phyloP scores from a whole-genome alignment of 2,113 vertebrate species.

The Apteryx mantelli region DNA sequence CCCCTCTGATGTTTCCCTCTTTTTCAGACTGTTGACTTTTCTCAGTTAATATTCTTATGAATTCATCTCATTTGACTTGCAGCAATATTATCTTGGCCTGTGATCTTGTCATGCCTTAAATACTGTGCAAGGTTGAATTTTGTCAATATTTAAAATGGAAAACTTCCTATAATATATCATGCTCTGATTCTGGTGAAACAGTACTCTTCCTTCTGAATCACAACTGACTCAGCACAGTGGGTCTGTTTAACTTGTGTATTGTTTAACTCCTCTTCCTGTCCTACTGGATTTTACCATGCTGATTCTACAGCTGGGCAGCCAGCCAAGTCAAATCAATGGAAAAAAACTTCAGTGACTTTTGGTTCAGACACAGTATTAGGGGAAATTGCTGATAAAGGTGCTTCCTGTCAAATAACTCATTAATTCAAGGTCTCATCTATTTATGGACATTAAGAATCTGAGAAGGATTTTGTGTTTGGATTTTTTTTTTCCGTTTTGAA shows the following conservation, averaged over 20 bases:
- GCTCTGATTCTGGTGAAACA: background rate
- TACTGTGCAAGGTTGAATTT: background rate
- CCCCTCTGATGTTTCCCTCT: background rate
- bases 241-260: background rate
- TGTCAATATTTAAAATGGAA: background rate
- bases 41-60: background rate
- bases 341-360: background rate
- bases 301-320: background rate
- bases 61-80: background rate
- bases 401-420: background rate
- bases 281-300: background rate
- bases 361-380: background rate
- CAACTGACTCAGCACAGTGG: slow-evolving; percentile 17
- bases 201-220: background rate
- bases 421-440: background rate
- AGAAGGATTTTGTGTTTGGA: background rate
- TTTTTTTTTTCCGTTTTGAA: background rate
- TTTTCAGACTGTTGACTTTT: background rate
- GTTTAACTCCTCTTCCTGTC: background rate
- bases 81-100: background rate
- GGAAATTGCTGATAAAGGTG: slow-evolving; percentile 16
- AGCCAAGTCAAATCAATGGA: background rate
- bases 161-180: background rate
- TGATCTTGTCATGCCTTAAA: background rate
- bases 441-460: background rate